Evolutionary conservation across 37 sponge, comb jelly and placozoan species (phyloP), one percentile per base, ranked within the genome.

Genomic region (Dysidea cf. avara): DNA sequence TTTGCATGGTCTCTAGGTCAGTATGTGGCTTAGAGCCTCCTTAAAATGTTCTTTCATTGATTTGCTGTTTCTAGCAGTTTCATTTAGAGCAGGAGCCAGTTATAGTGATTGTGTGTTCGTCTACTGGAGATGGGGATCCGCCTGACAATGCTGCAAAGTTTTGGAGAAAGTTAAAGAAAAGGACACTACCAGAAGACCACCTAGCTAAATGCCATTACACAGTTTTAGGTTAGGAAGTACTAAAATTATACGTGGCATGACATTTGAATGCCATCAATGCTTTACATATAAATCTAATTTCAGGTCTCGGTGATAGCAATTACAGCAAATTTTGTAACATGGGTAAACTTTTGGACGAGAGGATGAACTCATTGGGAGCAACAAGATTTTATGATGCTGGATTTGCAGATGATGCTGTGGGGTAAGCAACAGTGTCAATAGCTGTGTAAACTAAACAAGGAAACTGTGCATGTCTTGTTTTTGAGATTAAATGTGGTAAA

Each of bases 61-160:
- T 33, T 37, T 64, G 13, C 30, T 50, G 6, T 46, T n/a, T n/a
- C n/a, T 43, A 43, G 28, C 36, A 92, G 94, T 93, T 93, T 63
- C 33, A 74, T 22, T 28, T 93, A 17, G 80, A 64, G 31, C 39
- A 81, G 38, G 91, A 81, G 71, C 65, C 49, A 39, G 83, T 89
- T 49, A 79, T 77, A 32, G 93, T 98, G 39, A 85, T 98, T 48
- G 90, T 98, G 6, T 90, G 88, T 36, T 95, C 95, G 38, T 89
- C 95, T 9, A 98, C 99, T 1, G 99, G 99, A 49, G 99, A 98
- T 55, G 99, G 99, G 32, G 99, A 98, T 30, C 93, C 99, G 26
- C 99, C 99, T 20, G 99, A 98, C 53, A 95, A 84, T 26, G 87
- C 75, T 34, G 34, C 43, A 68, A 89, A 80, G 76, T 93, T 87